A percentile compares a stretch with the other conserved stretches of the same genome.
phyloP scores from a whole-genome alignment of 2,113 vertebrate genomes.

The Thamnophis sirtalis region DNA sequence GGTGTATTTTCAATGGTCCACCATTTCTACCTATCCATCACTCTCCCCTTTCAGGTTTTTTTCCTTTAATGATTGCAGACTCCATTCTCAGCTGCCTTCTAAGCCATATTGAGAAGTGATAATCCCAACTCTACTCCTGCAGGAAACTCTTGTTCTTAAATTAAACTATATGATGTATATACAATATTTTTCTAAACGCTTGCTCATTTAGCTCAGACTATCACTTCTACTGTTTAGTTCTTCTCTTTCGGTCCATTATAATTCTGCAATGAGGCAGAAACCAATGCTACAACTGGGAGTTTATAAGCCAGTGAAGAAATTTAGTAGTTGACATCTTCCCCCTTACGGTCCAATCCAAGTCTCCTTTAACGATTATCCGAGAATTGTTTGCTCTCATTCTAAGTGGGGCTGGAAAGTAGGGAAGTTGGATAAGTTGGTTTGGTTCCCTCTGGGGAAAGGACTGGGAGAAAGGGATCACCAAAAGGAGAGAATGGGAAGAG shows the following conservation, averaged over 20 bases:
- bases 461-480: not conserved
- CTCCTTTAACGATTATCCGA: not conserved
- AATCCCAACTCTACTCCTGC: not conserved
- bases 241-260: not conserved
- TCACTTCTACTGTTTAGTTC: not conserved
- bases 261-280: accelerated
- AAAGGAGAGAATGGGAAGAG: not conserved
- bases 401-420: not conserved
- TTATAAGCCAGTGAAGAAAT: not conserved
- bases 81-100: not conserved
- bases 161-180: not conserved
- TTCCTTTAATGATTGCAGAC: not conserved
- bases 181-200: not conserved
- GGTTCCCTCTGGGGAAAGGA: too few species aligned
- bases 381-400: not conserved
- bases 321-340: not conserved
- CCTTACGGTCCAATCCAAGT: not conserved
- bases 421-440: not conserved
- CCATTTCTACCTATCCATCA: not conserved
- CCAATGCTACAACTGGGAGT: not conserved
- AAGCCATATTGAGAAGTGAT: not conserved
- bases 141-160: not conserved
- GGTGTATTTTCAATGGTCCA: not conserved
- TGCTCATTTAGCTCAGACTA: not conserved
- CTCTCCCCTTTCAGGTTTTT: too few species aligned